A percentile compares a stretch with the other conserved stretches of the same genome.
Evolutionary conservation across 2,797 vertebrate genomes (phyloP).

Genomic region (Eidolon dupreanum): DNA sequence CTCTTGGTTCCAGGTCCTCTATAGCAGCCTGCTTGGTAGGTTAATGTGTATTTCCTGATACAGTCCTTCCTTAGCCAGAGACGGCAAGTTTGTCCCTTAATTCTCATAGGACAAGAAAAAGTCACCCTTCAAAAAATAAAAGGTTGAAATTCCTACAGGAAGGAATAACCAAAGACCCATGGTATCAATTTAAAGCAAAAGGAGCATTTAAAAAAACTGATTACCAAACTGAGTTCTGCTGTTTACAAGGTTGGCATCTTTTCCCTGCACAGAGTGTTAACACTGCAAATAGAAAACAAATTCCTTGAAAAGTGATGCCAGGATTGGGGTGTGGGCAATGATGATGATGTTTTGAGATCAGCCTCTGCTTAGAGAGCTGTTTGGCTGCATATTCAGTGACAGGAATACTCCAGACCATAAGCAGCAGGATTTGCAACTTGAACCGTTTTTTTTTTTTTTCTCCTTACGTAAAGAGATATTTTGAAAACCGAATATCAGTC

Average conservation of each 20-base stretch:
- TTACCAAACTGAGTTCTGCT: constrained; percentile 63
- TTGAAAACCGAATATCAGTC: not conserved
- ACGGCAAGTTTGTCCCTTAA: constrained; percentile 49
- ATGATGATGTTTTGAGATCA: constrained; percentile 13
- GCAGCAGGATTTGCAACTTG: constrained; percentile 42
- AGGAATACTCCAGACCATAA: constrained; percentile 6
- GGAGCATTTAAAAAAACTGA: constrained; percentile 62
- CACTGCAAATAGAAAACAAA: constrained; percentile 65
- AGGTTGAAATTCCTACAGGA: constrained; percentile 66
- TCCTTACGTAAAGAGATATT: not conserved
- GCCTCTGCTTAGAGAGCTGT: not conserved
- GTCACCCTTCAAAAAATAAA: constrained; percentile 58
- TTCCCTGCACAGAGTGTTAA: constrained; percentile 47
- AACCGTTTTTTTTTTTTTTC: not conserved
- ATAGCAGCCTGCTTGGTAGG: not conserved
- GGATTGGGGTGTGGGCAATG: constrained; percentile 57
- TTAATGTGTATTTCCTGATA: not conserved
- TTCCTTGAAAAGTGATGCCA: constrained; percentile 30
- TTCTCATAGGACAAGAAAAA: constrained; percentile 56
- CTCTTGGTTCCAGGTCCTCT: not conserved
- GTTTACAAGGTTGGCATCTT: constrained; percentile 46
- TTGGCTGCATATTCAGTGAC: not conserved
- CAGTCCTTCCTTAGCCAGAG: constrained; percentile 23
- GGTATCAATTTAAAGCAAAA: constrained; percentile 65
- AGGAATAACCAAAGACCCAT: constrained; percentile 62